Conservation (phyloP, 2,797 vertebrate species). For the Amblyopsis hoosieri region DNA sequence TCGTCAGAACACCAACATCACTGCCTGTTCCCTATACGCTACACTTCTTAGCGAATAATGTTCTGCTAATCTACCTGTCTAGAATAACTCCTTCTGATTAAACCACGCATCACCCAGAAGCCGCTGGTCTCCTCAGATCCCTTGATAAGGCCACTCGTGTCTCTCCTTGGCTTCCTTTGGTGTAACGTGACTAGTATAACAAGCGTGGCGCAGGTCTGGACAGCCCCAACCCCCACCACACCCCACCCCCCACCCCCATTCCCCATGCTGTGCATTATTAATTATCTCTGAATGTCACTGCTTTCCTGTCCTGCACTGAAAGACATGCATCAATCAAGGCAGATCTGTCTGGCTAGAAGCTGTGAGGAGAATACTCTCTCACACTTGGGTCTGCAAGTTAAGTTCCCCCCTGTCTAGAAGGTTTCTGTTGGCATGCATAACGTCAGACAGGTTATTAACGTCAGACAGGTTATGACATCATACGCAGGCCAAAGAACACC, state of each 20-base stretch:
- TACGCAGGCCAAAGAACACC: slow-evolving; percentile 59
- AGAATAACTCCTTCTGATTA: slow-evolving; percentile 44
- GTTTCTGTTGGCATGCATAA: slow-evolving; percentile 47
- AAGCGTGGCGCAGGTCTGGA: slow-evolving; percentile 46
- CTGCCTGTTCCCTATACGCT: slow-evolving; percentile 28
- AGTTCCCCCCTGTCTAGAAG: slow-evolving; percentile 35
- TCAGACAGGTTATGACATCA: slow-evolving; percentile 43
- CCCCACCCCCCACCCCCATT: not conserved
- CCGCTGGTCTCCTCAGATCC: slow-evolving; percentile 39
- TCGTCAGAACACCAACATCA: slow-evolving; percentile 8
- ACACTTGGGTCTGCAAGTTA: not conserved
- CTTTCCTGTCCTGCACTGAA: slow-evolving; percentile 31
- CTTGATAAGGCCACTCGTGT: slow-evolving; percentile 13
- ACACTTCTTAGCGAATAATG: slow-evolving; percentile 51
- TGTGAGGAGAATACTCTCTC: slow-evolving; percentile 46
- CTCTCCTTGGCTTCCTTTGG: slow-evolving; percentile 25
- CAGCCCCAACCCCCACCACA: slow-evolving; percentile 20
- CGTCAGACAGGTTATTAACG: slow-evolving; percentile 3
- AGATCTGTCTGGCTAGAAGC: slow-evolving; percentile 30
- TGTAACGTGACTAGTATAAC: slow-evolving; percentile 54
- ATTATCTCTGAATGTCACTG: slow-evolving; percentile 42
- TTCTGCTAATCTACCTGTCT: slow-evolving; percentile 60
- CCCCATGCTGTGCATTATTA: slow-evolving; percentile 55
- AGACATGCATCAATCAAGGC: slow-evolving; percentile 62
- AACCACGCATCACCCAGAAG: slow-evolving; percentile 46